Conservation (phyloP, 2,888 invertebrate species). For the Meteorus cinctellus region DNA sequence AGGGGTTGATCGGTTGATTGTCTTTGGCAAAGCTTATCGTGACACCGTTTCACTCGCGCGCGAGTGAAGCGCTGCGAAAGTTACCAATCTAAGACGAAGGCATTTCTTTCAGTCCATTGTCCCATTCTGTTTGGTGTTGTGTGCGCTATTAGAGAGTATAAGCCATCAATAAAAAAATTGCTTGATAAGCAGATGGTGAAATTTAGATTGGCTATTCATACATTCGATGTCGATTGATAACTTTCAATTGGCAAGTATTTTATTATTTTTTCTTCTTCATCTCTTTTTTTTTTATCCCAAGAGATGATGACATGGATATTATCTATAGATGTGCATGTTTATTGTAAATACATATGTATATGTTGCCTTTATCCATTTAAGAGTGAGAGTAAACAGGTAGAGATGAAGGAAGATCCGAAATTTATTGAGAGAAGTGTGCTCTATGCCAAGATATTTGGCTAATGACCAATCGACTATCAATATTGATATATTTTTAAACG, state of each 20-base stretch:
- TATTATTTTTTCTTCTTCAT: background rate
- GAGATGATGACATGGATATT: constrained; percentile 2
- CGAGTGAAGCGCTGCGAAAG: constrained; percentile 42
- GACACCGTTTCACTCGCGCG: constrained; percentile 67
- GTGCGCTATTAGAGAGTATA: background rate
- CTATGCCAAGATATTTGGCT: background rate
- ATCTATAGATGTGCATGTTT: constrained; percentile 9
- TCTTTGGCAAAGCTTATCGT: constrained; percentile 71
- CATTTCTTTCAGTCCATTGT: constrained; percentile 53
- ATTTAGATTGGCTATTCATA: background rate
- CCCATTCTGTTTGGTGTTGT: constrained; percentile 55
- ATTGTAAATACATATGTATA: background rate
- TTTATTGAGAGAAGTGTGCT: background rate
- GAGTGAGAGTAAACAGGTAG: constrained; percentile 4
- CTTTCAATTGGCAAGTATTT: constrained; percentile 41
- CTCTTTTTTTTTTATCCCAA: background rate
- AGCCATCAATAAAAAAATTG: constrained; percentile 18
- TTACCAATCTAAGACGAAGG: constrained; percentile 38
- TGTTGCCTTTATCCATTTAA: background rate
- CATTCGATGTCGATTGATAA: constrained; percentile 40
- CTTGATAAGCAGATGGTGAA: constrained; percentile 19
- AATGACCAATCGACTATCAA: background rate
- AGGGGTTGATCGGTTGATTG: constrained; percentile 60
- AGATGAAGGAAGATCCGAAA: background rate
- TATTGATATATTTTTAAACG: background rate